Percentiles rank a stretch among this genome's conserved stretches.
Conservation (phyloP, 2,888 invertebrate genomes). For the Leucoptera coffeella region DNA sequence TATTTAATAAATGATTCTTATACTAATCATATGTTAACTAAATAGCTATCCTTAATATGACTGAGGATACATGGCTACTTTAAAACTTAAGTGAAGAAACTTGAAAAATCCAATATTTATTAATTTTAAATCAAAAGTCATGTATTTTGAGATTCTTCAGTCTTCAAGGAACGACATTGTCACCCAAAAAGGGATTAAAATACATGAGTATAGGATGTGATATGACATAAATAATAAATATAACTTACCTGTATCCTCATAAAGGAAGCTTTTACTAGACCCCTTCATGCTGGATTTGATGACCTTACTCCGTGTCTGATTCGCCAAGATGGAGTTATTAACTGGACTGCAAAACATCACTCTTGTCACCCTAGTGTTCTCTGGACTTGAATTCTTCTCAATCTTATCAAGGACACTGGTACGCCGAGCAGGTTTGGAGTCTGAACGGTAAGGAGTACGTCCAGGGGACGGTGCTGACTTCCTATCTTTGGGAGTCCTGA, state of each 20-base stretch:
- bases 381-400: slow-evolving; percentile 20
- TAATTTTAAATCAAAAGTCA: no score
- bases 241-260: slow-evolving; percentile 28
- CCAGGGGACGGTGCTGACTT: slow-evolving; percentile 24
- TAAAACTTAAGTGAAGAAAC: no score
- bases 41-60: no score
- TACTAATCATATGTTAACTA: no score
- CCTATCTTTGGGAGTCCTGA: slow-evolving; percentile 15
- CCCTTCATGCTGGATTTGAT: slow-evolving; percentile 45
- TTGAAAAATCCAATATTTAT: no score
- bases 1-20: no score
- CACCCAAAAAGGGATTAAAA: not conserved
- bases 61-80: no score
- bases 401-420: slow-evolving; percentile 22
- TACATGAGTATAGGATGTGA: not conserved
- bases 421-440: slow-evolving; percentile 13
- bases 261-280: slow-evolving; percentile 39
- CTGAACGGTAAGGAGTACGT: slow-evolving; percentile 22
- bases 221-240: not conserved
- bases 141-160: no score
- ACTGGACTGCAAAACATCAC: slow-evolving; percentile 44
- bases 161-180: no score
- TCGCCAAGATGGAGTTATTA: slow-evolving; percentile 15
- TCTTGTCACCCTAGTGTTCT: slow-evolving; percentile 14
- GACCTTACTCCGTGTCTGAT: slow-evolving; percentile 22